Conservation (phyloP, 2,888 invertebrate species). For the Ormyrus rosae region DNA sequence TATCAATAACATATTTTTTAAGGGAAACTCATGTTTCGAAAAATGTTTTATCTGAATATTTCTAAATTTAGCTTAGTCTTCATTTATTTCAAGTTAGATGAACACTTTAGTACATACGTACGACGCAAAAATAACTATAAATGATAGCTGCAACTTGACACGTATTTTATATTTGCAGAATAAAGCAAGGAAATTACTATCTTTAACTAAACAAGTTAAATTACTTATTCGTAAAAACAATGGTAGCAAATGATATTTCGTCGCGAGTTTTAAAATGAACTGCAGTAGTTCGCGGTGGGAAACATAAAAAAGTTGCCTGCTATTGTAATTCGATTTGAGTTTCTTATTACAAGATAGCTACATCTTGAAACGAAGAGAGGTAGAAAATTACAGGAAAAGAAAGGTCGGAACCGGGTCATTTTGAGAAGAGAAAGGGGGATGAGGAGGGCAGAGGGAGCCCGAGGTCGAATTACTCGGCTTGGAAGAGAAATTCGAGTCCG, state of each 20-base stretch:
- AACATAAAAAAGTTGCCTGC: slow-evolving; percentile 1
- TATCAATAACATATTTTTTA: too few relatives aligned
- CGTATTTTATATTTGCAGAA: too few relatives aligned
- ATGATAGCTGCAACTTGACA: too few relatives aligned
- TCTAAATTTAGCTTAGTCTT: too few relatives aligned
- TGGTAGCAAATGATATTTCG: background rate
- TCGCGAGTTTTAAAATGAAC: background rate
- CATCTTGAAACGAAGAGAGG: slow-evolving; percentile 7
- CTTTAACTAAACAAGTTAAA: background rate
- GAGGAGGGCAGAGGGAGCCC: background rate
- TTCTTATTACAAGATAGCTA: slow-evolving; percentile 16
- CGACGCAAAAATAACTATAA: too few relatives aligned
- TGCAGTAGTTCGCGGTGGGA: background rate
- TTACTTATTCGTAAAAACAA: background rate
- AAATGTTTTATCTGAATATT: too few relatives aligned
- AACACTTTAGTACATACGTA: too few relatives aligned
- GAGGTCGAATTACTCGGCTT: slow-evolving; percentile 41
- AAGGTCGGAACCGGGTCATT: slow-evolving; percentile 11
- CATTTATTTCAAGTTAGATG: too few relatives aligned
- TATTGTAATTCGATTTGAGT: slow-evolving; percentile 54
- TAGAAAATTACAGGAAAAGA: slow-evolving; percentile 42
- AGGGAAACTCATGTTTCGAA: too few relatives aligned
- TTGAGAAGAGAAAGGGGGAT: slow-evolving; percentile 1
- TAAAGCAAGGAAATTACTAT: too few relatives aligned
- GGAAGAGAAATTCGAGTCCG: slow-evolving; percentile 25